Conservation (phyloP, 35 echinoderm and acorn worm species). For the Stichopus chloronotus region DNA sequence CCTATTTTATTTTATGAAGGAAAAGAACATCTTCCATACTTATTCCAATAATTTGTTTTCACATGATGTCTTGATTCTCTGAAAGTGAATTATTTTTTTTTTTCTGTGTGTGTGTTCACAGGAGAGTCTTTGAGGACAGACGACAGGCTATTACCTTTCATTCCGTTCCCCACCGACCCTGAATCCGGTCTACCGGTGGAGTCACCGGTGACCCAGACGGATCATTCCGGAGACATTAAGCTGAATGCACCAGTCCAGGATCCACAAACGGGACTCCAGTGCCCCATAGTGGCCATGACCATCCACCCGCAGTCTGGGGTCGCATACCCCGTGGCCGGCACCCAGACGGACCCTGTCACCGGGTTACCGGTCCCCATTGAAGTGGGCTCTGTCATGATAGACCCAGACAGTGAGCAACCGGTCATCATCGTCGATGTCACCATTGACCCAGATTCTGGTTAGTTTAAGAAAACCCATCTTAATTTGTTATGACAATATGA, state of each 20-base stretch:
- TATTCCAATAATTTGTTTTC: too few species aligned
- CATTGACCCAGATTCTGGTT: slow-evolving; percentile 88
- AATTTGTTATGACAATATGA: not conserved
- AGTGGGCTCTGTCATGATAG: slow-evolving; percentile 93
- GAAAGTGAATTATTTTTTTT: too few species aligned
- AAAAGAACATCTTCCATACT: too few species aligned
- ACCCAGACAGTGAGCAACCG: slow-evolving; percentile 93
- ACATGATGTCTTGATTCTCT: too few species aligned
- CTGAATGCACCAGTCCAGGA: slow-evolving; percentile 78
- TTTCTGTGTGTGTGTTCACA: not conserved
- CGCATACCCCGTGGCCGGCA: slow-evolving; percentile 88
- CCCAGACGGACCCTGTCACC: slow-evolving; percentile 96
- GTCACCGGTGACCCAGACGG: slow-evolving; percentile 60
- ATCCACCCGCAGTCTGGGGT: slow-evolving; percentile 97
- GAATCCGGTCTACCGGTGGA: slow-evolving; percentile 72
- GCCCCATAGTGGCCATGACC: slow-evolving; percentile 86
- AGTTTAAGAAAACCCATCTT: not conserved
- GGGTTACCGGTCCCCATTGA: slow-evolving; percentile 90
- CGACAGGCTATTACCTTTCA: slow-evolving; percentile 87
- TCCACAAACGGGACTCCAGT: slow-evolving; percentile 80
- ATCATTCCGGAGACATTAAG: slow-evolving; percentile 83
- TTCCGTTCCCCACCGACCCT: slow-evolving; percentile 86
- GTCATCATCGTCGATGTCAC: slow-evolving; percentile 80
- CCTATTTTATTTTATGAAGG: too few species aligned
- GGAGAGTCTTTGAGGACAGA: slow-evolving; percentile 85